Percentiles rank a stretch among this genome's conserved stretches.
Conservation (phyloP, 2,888 invertebrate genomes). For the Branchipolynoe longqiensis region DNA sequence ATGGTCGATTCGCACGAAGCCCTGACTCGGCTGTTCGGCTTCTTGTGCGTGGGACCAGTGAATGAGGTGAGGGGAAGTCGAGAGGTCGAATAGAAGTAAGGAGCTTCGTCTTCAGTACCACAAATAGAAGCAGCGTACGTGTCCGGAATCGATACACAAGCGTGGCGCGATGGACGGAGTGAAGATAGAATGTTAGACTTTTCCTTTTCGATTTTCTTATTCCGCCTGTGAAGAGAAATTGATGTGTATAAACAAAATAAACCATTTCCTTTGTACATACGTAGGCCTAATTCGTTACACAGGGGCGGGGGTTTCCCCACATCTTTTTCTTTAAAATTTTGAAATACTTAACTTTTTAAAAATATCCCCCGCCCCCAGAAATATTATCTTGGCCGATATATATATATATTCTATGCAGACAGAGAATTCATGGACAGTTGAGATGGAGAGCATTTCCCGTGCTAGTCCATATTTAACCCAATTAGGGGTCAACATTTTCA, state of each 20-base stretch:
- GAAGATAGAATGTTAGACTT: conserved; percentile 19
- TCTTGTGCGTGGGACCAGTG: neutral
- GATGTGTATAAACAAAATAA: neutral
- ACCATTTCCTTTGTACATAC: neutral
- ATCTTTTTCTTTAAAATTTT: too few relatives aligned
- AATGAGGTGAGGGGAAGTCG: neutral
- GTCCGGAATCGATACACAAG: conserved; percentile 49
- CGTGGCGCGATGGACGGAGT: conserved; percentile 31
- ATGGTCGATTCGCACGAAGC: conserved; percentile 18
- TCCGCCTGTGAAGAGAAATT: neutral
- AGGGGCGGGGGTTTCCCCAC: neutral
- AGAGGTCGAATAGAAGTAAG: neutral
- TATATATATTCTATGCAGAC: too few relatives aligned
- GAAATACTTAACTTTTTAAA: too few relatives aligned
- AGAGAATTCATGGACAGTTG: too few relatives aligned
- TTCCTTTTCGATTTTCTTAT: neutral
- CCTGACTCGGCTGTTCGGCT: conserved; percentile 7
- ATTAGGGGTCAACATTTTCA: too few relatives aligned
- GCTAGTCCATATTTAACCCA: too few relatives aligned
- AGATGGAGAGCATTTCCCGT: too few relatives aligned
- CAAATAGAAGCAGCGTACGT: conserved; percentile 19
- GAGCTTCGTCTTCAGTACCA: neutral
- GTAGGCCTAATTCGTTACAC: neutral
- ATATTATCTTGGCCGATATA: too few relatives aligned
- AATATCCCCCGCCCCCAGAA: too few relatives aligned